phyloP scores from a whole-genome alignment of 2,113 vertebrate genomes.

The Acrocephalus kingi region DNA sequence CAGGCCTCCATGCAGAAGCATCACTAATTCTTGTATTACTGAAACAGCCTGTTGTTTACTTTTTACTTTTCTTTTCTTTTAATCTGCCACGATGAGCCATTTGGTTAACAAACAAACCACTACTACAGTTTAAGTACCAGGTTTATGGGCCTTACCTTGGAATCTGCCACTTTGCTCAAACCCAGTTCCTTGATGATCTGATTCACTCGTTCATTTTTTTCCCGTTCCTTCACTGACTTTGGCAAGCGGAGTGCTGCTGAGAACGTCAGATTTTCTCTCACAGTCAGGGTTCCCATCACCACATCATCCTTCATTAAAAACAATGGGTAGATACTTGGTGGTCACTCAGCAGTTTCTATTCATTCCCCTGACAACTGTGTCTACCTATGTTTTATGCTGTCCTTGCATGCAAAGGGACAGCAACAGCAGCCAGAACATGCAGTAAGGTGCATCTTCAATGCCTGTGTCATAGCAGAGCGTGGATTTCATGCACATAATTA shows the following conservation, averaged over 20 bases:
- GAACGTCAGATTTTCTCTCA: conserved; percentile 92
- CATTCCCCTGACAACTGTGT: background rate
- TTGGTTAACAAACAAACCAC: background rate
- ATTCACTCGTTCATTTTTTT: conserved; percentile 84
- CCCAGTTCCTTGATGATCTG: conserved; percentile 85
- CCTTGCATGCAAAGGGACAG: background rate
- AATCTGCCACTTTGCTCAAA: conserved; percentile 89
- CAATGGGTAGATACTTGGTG: background rate
- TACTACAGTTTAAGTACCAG: background rate
- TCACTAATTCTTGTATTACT: background rate
- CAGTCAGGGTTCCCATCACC: conserved; percentile 93
- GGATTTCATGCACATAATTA: background rate
- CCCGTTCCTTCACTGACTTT: conserved; percentile 73
- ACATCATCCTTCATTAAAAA: conserved; percentile 83
- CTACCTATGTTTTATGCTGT: background rate
- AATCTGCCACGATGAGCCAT: background rate
- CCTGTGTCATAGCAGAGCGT: background rate
- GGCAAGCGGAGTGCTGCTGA: conserved; percentile 92
- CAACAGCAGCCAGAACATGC: background rate
- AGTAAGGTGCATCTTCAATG: background rate
- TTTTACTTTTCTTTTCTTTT: background rate
- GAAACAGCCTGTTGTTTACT: background rate
- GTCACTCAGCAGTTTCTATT: background rate
- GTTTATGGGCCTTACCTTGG: conserved; percentile 77
- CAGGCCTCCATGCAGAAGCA: background rate